These are phyloP conservation scores for Phymatocera aterrima DNA, from an alignment of 2,888 invertebrate species.

Conservation along the genomic window DNA sequence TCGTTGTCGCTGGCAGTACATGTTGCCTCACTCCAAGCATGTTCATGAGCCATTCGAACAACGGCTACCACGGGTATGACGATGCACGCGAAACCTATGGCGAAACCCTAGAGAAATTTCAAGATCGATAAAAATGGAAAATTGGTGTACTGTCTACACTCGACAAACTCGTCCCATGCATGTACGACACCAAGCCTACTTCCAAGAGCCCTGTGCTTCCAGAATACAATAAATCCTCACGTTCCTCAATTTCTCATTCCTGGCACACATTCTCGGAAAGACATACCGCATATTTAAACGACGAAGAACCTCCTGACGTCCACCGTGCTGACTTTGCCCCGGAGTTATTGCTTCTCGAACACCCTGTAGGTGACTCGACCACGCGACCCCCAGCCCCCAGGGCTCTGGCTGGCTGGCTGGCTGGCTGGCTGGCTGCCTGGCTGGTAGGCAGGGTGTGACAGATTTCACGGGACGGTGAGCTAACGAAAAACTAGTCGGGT, in stretches of 20 bases:
- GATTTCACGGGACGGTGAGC: constrained; percentile 72
- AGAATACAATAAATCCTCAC: neutral
- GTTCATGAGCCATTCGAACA: too few species aligned
- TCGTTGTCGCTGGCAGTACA: too few species aligned
- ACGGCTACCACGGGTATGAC: too few species aligned
- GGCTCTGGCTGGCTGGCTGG: constrained; percentile 46
- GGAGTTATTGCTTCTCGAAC: constrained; percentile 26
- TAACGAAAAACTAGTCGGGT: constrained; percentile 73
- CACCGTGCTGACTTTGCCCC: neutral
- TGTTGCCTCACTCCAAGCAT: too few species aligned
- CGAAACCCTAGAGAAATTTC: too few species aligned
- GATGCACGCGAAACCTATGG: too few species aligned
- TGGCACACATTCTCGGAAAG: neutral
- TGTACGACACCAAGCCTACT: too few species aligned
- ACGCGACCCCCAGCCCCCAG: constrained; percentile 29
- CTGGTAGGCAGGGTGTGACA: constrained; percentile 63
- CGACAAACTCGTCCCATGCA: too few species aligned
- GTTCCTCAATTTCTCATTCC: neutral
- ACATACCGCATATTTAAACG: neutral
- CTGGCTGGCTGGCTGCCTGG: constrained; percentile 45
- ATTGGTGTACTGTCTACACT: too few species aligned
- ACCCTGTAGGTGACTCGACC: constrained; percentile 39
- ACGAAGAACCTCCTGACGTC: neutral
- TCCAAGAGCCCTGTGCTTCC: neutral
- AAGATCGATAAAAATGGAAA: too few species aligned